Evolutionary conservation across 2,797 vertebrate genomes (phyloP).

Genomic region (Onychomys leucogaster): DNA sequence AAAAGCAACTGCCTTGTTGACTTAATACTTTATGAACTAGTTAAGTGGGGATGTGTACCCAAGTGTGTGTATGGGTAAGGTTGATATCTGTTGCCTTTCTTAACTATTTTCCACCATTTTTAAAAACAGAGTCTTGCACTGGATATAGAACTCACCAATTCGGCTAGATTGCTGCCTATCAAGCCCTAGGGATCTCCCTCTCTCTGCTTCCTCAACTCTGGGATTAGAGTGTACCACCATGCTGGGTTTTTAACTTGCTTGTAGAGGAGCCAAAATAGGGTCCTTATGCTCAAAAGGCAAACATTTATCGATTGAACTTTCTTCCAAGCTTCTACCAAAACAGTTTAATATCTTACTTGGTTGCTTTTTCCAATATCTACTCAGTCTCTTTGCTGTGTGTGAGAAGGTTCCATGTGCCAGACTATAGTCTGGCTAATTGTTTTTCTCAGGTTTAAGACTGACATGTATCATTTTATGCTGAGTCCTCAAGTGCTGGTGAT

Average conservation of each 20-base stretch:
- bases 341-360: conserved; percentile 19
- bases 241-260: background rate
- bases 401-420: background rate
- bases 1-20: conserved; percentile 4
- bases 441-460: background rate
- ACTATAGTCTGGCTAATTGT: background rate
- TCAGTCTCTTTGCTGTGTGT: background rate
- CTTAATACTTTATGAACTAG: conserved; percentile 10
- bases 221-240: background rate
- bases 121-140: background rate
- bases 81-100: background rate
- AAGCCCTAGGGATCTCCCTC: too few relatives aligned
- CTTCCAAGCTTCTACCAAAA: background rate
- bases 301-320: background rate
- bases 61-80: background rate
- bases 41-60: background rate
- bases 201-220: background rate
- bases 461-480: background rate
- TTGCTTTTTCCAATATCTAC: background rate
- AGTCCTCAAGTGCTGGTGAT: background rate
- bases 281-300: background rate
- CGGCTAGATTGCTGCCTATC: background rate
- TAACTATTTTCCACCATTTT: background rate
- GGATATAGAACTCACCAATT: background rate
- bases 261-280: background rate